Percentiles rank a stretch among this genome's conserved stretches.
Conservation (phyloP, 2,888 invertebrate species). For the Nomada ferruginata region DNA sequence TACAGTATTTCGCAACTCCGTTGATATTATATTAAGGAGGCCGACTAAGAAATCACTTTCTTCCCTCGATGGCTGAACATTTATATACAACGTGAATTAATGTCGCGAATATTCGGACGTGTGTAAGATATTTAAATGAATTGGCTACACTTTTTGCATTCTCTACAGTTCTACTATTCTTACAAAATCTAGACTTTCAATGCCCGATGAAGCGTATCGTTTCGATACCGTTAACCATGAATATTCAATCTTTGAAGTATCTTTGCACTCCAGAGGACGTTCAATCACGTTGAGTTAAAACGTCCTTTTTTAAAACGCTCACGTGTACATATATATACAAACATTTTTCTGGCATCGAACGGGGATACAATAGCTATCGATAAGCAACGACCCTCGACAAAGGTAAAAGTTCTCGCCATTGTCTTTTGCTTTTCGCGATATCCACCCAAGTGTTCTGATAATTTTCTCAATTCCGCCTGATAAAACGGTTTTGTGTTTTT, state of each 20-base stretch:
- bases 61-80: no score
- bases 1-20: neutral
- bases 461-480: conserved; percentile 37
- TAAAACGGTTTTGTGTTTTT: neutral
- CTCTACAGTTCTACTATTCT: neutral
- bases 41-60: no score
- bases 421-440: conserved; percentile 38
- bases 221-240: neutral
- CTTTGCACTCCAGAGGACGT: neutral
- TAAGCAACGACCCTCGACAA: conserved; percentile 33
- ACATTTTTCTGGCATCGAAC: conserved; percentile 19
- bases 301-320: conserved; percentile 7
- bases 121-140: no score
- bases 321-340: neutral
- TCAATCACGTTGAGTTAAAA: neutral
- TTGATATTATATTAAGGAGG: no score
- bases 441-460: conserved; percentile 27
- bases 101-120: no score
- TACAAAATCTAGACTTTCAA: neutral
- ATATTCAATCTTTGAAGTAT: neutral
- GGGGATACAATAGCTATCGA: conserved; percentile 44
- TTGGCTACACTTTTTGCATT: neutral
- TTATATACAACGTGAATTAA: no score
- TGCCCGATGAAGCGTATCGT: neutral
- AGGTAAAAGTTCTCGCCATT: conserved; percentile 45